A percentile compares a stretch with the other conserved stretches of the same genome.
phyloP scores from a whole-genome alignment of 2,797 vertebrate species.

The Dromococcyx pavoninus region DNA sequence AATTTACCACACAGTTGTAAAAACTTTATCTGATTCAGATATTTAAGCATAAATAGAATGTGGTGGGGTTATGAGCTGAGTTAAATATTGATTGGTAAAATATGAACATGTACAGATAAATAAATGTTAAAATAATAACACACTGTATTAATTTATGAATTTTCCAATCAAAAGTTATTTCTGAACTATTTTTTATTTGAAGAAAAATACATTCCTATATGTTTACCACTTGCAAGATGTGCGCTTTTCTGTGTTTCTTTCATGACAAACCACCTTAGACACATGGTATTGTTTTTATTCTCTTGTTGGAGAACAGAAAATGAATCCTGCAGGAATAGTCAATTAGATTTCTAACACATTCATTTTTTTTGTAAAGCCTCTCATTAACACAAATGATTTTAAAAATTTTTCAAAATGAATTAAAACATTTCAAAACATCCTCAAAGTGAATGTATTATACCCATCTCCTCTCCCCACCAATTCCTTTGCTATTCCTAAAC shows the following conservation, averaged over 20 bases:
- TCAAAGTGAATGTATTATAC: background rate
- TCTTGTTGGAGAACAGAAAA: background rate
- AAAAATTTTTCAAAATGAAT: background rate
- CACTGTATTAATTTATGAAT: background rate
- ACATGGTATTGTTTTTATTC: background rate
- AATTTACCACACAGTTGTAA: slow-evolving; percentile 2
- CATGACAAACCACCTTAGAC: background rate
- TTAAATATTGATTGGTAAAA: slow-evolving; percentile 33
- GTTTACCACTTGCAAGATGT: background rate
- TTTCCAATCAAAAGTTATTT: slow-evolving; percentile 28
- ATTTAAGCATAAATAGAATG: background rate
- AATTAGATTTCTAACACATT: background rate
- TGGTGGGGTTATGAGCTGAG: background rate
- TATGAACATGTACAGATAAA: background rate
- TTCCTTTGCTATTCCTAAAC: background rate
- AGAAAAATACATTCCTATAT: background rate
- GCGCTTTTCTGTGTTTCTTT: background rate
- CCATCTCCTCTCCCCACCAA: background rate
- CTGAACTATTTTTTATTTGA: background rate
- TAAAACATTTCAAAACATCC: background rate
- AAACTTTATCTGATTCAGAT: slow-evolving; percentile 30
- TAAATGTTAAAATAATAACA: slow-evolving; percentile 26
- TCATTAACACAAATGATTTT: background rate
- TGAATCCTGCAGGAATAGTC: background rate
- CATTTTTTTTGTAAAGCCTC: background rate